phyloP scores from a whole-genome alignment of 2,113 vertebrate species.

The Indicator maculatus region DNA sequence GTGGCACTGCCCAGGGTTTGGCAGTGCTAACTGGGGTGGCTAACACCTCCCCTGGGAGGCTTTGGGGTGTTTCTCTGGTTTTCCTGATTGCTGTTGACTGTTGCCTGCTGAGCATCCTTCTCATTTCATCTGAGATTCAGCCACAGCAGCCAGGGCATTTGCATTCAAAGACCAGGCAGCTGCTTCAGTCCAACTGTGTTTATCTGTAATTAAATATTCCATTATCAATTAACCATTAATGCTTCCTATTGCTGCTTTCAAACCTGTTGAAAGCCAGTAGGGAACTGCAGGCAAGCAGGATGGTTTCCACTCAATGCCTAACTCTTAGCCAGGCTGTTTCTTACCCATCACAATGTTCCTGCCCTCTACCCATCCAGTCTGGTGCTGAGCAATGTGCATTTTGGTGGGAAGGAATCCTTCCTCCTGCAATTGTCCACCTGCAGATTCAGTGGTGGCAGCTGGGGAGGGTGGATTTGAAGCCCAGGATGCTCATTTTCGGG shows the following conservation, averaged over 20 bases:
- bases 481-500: background rate
- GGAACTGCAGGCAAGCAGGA: background rate
- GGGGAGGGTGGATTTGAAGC: background rate
- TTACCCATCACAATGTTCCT: background rate
- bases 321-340: background rate
- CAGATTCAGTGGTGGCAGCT: background rate
- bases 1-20: background rate
- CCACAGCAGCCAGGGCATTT: background rate
- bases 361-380: rapidly evolving
- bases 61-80: background rate
- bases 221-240: constrained; percentile 41
- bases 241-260: background rate
- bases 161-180: background rate
- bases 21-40: background rate
- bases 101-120: background rate
- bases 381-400: background rate
- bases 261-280: background rate
- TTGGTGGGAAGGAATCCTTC: background rate
- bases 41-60: background rate
- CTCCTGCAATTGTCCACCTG: rapidly evolving
- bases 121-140: background rate
- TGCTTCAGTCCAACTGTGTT: background rate
- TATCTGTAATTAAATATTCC: constrained; percentile 45
- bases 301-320: background rate
- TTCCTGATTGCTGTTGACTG: background rate